Percentiles rank a stretch among this genome's conserved stretches.
These are phyloP conservation scores for Linnaemya vulpina DNA, from an alignment of 2,888 invertebrate species.

Conservation along the genomic window DNA sequence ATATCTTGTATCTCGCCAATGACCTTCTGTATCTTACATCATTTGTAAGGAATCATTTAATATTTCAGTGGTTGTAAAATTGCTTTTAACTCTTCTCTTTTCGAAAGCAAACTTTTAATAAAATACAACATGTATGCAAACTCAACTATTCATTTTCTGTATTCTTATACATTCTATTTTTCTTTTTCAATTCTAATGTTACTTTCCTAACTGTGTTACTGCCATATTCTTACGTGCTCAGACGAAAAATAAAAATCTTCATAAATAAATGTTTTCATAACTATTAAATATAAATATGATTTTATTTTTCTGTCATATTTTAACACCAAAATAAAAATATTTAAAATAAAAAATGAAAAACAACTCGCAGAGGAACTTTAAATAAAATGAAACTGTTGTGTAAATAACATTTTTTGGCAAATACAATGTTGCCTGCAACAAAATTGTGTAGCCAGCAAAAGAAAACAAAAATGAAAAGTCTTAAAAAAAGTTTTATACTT, in stretches of 20 bases:
- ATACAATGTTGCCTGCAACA: slow-evolving; percentile 34
- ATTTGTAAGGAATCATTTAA: too few relatives aligned
- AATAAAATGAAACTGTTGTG: slow-evolving; percentile 4
- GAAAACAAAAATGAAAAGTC: background rate
- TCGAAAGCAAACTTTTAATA: background rate
- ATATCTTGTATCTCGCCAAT: background rate
- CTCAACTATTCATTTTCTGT: background rate
- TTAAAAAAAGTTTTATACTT: background rate
- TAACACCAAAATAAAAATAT: slow-evolving; percentile 7
- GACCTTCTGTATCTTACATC: background rate
- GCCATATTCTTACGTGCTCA: slow-evolving; percentile 14
- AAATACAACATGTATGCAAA: background rate
- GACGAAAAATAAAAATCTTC: slow-evolving; percentile 1
- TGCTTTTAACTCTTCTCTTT: background rate
- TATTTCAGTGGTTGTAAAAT: background rate
- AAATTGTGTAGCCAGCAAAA: background rate
- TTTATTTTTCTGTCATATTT: slow-evolving; percentile 9
- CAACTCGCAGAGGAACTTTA: background rate
- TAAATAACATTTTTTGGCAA: slow-evolving; percentile 31
- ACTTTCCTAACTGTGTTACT: slow-evolving; percentile 30
- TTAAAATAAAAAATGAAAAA: background rate
- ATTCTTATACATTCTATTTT: background rate
- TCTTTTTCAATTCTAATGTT: background rate
- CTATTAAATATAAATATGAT: slow-evolving; percentile 58
- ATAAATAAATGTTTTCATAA: slow-evolving; percentile 34